Evolutionary conservation across 1,140 invertebrate genomes (phyloP), one percentile per base, ranked within the genome.

Genomic region (Trachymyrmex cornetzi): DNA sequence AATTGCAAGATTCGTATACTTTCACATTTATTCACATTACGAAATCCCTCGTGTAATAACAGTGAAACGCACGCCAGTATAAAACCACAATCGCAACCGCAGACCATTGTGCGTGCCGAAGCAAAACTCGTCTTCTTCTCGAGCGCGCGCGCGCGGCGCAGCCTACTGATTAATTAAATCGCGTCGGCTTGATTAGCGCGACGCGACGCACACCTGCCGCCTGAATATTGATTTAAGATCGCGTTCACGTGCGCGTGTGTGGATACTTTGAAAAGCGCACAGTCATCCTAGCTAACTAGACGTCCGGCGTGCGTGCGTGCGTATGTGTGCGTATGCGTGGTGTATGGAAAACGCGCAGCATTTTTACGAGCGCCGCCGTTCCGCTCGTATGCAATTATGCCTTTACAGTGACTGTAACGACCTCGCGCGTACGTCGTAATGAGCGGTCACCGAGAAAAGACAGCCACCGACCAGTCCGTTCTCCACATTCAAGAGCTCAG

Each of bases 151-250:
- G n/a, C 63, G 77, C 63, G 77, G 50, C 64, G 34, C 50, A 34
- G n/a, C 12, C n/a, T 30, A 57, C 38, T 71, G 85, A 82, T 87
- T 87, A 74, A 82, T 87, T 80, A 86, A 80, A 86, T 69, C 61
- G 53, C 64, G 64, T 80, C 50, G 85, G 50, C 53, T 69, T 69
- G 85, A 86, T 86, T 86, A 86, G 27, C 66, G 85, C 53, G 67
- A 84, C 79, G 67, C 59, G 79, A 66, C 24, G 77, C 57, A 77
- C 85, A 82, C 67, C 77, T 82, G 85, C 69, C 55, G 79, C 12
- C n/a, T 82, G 80, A 75, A 87, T 87, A 87, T 87, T 85, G 80
- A 87, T 85, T 77, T 48, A 71, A 84, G 80, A 84, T 84, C 86
- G 53, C 69, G 48, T 30, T 63, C 44, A 38, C 74, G 84, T 48